Evolutionary conservation across 37 sponge, comb jelly and placozoan species (phyloP), one percentile per base, ranked within the genome.

Genomic region (Chondrilla cf. caribensis): DNA sequence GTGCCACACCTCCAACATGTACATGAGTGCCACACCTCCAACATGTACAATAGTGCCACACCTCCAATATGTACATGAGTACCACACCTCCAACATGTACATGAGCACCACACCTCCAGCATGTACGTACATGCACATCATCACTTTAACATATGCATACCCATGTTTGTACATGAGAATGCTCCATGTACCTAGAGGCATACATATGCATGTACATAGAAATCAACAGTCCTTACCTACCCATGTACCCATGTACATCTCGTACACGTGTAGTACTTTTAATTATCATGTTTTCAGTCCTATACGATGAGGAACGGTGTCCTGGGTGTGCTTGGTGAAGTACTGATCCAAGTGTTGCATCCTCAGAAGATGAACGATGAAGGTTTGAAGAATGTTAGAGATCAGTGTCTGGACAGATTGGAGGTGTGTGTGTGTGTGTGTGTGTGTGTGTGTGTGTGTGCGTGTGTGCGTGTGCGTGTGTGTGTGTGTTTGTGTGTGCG

Each of bases 231-330:
- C 8, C 24, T 62, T 22, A 62, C 64, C 57, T 9, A 59, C 9
- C 3, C 9, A 6, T 4, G 32, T 62, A 62, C 22, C 6, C 4
- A 26, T 5, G 32, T 67, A 67, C 68, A 29, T 33, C 9, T 2
- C 9, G 1, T 33, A 67, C 35, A 4, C 32, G 5, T 67, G 5
- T 33, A 60, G 68, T 62, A 15, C 64, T 62, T 15, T 19, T 15
- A 26, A 19, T 26, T 15, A 26, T 62, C 19, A 14, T 51, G 28
- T 41, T 43, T 38, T 2, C 54, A 92, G 84, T 89, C 91, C 29
- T 87, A 92, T 58, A 86, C 87, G 19, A 90, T 97, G 88, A 75
- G 97, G 9, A 97, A 97, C 66, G 88, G 87, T 54, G 93, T 97
- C 7, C 82, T 97, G 25, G 78, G 78, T 21, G 92, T 88, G 65